Evolutionary conservation across 2,113 vertebrate genomes (phyloP), one percentile per base, ranked within the genome.

Genomic region (Pteronura brasiliensis): DNA sequence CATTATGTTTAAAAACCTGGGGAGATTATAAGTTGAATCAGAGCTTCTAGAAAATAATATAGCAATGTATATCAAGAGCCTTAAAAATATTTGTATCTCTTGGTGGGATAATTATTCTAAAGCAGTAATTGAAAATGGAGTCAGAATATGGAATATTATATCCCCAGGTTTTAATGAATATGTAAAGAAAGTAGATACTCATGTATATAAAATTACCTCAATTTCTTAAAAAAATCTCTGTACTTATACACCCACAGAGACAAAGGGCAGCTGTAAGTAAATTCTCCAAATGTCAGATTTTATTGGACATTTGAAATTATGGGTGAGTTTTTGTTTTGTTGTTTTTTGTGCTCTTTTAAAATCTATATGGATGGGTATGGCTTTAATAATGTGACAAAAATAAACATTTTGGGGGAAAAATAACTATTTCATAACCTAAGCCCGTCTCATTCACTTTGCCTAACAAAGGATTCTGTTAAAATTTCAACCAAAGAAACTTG

Each of bases 321-420:
- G 59, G 8, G 31, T n/a, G 17, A 85, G 42, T 18, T 47, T 47
- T 47, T 9, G 3, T 4, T 44, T 17, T 10, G 18, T 27, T 36
- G 21, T 47, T 81, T 52, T 7, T 34, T 57, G 69, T 87, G 44
- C 18, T 84, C 84, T 97, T 72, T 97, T 72, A 25, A 87, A 97
- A 87, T 93, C 49, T 86, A 20, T 80, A 42, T 89, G 55, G n/a
- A 3, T 87, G 34, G 27, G n/a, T 71, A 95, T 96, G 92, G 95
- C 49, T 98, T 98, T 97, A 96, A 96, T 96, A 93, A 90, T 76
- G 18, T 79, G 92, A 96, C 67, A 93, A 97, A 96, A 97, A 93
- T 88, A 96, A 84, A 93, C 63, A 92, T 98, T 96, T 98, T 96
- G 88, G 74, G 86, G 80, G 83, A 14, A 88, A 57, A 4, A 4